Percentiles rank a stretch among this genome's conserved stretches.
Conservation (phyloP, 1,140 invertebrate genomes). For the Luehdorfia chinensis region DNA sequence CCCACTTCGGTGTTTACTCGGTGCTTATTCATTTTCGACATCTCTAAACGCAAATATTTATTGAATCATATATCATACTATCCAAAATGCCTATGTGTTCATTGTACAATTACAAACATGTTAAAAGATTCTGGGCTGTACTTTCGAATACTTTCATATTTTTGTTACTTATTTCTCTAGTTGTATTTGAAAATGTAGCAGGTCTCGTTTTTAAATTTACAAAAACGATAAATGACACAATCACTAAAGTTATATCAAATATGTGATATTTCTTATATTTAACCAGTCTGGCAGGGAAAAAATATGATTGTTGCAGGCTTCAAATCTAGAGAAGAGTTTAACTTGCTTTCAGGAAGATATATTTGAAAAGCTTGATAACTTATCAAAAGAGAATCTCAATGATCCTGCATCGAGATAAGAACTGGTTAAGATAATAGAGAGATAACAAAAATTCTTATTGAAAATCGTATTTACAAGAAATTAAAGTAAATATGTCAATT, state of each 20-base stretch:
- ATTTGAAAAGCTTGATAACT: constrained; percentile 10
- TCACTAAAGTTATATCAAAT: neutral
- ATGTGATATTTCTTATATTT: constrained; percentile 15
- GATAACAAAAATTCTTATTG: constrained; percentile 23
- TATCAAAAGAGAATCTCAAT: constrained; percentile 40
- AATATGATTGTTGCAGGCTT: neutral
- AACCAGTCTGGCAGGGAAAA: constrained; percentile 10
- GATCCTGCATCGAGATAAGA: constrained; percentile 6
- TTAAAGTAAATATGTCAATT: constrained; percentile 15
- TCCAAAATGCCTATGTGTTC: constrained; percentile 41
- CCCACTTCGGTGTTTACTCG: constrained; percentile 55
- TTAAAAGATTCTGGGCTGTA: constrained; percentile 29
- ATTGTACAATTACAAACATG: constrained; percentile 32
- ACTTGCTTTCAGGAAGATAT: neutral
- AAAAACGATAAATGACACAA: neutral
- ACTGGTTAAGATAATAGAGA: constrained; percentile 8
- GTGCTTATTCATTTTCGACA: constrained; percentile 58
- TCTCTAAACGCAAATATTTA: constrained; percentile 27
- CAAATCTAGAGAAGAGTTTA: neutral
- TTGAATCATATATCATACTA: constrained; percentile 25
- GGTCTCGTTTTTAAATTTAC: neutral
- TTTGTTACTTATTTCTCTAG: constrained; percentile 14
- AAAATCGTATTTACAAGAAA: constrained; percentile 11
- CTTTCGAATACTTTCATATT: constrained; percentile 25
- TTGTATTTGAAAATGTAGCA: constrained; percentile 7